These are phyloP conservation scores for Ernsta delagoae DNA, from an alignment of 2,888 invertebrate species.

Conservation along the genomic window DNA sequence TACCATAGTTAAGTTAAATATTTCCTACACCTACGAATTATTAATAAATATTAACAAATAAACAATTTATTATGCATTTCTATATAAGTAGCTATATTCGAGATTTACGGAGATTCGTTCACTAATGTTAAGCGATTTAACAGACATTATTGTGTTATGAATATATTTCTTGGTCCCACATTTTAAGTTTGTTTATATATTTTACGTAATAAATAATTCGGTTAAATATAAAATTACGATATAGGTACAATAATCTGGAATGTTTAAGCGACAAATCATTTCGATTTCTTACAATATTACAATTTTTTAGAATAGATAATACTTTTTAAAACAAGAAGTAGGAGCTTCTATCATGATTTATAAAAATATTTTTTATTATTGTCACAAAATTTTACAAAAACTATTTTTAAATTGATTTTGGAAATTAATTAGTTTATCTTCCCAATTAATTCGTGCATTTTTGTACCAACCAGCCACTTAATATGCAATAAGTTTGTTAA, in stretches of 20 bases:
- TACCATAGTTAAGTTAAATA: slow-evolving; percentile 63
- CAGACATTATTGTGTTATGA: background rate
- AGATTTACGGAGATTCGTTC: slow-evolving; percentile 7
- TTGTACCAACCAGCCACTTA: too few species aligned
- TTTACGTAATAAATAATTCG: background rate
- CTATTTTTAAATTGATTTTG: too few species aligned
- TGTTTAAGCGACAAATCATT: background rate
- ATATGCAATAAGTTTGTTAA: too few species aligned
- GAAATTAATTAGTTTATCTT: too few species aligned
- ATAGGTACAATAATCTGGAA: too few species aligned
- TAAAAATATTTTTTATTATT: too few species aligned
- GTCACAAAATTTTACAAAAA: too few species aligned
- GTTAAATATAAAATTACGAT: background rate
- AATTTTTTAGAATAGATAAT: background rate
- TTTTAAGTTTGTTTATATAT: too few species aligned
- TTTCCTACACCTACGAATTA: slow-evolving; percentile 62
- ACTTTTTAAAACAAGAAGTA: too few species aligned
- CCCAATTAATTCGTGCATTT: too few species aligned
- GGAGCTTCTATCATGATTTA: too few species aligned
- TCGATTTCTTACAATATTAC: background rate
- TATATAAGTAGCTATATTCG: slow-evolving; percentile 27
- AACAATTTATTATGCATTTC: slow-evolving; percentile 66
- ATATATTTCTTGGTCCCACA: background rate
- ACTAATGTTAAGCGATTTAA: background rate
- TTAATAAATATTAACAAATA: slow-evolving; percentile 82